Percentiles rank a stretch among this genome's conserved stretches.
Evolutionary conservation across 2,797 vertebrate genomes (phyloP).

Genomic region (Gymnothorax javanicus): DNA sequence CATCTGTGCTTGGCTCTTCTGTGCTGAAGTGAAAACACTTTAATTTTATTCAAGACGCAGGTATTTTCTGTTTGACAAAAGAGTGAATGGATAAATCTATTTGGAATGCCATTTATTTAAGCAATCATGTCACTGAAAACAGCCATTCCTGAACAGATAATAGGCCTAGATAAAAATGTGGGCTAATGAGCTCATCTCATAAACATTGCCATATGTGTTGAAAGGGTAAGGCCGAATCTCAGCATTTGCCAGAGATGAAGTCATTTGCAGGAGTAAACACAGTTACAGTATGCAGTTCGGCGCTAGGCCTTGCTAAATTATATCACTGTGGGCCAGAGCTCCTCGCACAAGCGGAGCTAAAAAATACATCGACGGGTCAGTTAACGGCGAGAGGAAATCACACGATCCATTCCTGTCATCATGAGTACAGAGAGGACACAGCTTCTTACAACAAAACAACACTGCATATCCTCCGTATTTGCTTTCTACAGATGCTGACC

Average conservation of each 20-base stretch:
- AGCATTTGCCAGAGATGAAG: neutral
- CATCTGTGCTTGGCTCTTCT: too few relatives aligned
- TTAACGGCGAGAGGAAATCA: slow-evolving; percentile 29
- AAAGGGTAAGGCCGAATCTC: neutral
- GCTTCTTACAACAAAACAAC: neutral
- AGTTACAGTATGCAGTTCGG: neutral
- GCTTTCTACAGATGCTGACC: neutral
- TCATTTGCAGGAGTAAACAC: neutral
- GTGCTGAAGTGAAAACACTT: too few relatives aligned
- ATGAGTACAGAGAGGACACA: slow-evolving; percentile 10
- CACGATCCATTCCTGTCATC: slow-evolving; percentile 44
- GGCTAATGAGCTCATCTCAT: neutral
- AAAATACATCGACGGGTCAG: neutral
- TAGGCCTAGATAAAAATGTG: neutral
- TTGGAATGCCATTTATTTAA: neutral
- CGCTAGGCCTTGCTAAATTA: neutral
- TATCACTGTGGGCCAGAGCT: neutral
- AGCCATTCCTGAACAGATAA: neutral
- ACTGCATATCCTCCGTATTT: neutral
- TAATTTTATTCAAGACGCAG: neutral
- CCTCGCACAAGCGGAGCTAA: neutral
- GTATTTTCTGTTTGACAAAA: neutral
- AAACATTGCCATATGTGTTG: neutral
- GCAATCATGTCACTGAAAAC: neutral
- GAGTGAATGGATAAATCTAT: neutral